These are phyloP conservation scores for Melanotus villosus DNA, from an alignment of 2,888 invertebrate species.

Conservation along the genomic window DNA sequence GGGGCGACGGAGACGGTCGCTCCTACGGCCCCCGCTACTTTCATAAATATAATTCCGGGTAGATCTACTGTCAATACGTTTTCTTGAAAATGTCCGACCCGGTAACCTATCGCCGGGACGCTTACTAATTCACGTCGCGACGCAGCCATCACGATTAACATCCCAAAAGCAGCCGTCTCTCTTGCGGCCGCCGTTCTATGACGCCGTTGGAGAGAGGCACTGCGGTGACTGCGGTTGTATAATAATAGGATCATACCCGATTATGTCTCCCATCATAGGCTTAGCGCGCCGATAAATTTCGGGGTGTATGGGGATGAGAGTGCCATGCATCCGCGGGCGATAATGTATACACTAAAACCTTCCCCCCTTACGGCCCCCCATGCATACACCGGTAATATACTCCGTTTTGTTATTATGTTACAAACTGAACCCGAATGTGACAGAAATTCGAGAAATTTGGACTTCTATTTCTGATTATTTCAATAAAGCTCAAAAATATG, in stretches of 20 bases:
- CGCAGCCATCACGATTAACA: slow-evolving; percentile 17
- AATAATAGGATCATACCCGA: slow-evolving; percentile 67
- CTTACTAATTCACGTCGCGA: slow-evolving; percentile 13
- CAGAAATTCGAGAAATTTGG: too few species aligned
- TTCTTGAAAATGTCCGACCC: slow-evolving; percentile 26
- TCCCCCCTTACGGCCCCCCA: too few species aligned
- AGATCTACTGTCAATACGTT: slow-evolving; percentile 43
- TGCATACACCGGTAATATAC: slow-evolving; percentile 33
- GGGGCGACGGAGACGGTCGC: slow-evolving; percentile 43
- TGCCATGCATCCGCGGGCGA: slow-evolving; percentile 39
- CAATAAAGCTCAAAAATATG: too few species aligned
- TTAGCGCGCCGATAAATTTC: slow-evolving; percentile 65
- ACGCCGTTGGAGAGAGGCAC: slow-evolving; percentile 40
- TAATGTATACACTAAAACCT: slow-evolving; percentile 36
- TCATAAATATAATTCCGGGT: slow-evolving; percentile 44
- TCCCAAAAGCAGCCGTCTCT: slow-evolving; percentile 18
- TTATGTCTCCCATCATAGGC: slow-evolving; percentile 67
- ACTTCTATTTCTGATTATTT: too few species aligned
- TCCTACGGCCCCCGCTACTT: slow-evolving; percentile 41
- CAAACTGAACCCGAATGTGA: slow-evolving; percentile 25
- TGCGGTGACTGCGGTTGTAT: slow-evolving; percentile 61
- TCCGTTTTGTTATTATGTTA: slow-evolving; percentile 19
- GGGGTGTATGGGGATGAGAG: slow-evolving; percentile 53
- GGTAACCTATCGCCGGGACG: slow-evolving; percentile 14
- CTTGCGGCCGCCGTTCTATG: slow-evolving; percentile 26